Evolutionary conservation across 1,140 invertebrate species (phyloP).

Genomic region (Daktulosphaira vitifoliae): DNA sequence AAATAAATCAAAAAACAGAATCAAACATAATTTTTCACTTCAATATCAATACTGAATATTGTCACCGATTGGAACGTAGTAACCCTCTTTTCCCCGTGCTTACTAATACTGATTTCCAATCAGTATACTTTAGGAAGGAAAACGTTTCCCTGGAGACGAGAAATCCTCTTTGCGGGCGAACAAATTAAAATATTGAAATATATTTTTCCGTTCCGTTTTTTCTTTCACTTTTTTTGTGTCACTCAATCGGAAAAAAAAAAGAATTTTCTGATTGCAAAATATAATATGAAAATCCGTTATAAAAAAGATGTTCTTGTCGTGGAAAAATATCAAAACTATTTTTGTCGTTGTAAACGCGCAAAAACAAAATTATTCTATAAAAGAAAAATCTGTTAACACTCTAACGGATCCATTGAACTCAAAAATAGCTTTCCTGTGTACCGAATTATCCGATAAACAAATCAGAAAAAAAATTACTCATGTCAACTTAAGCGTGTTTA

Average conservation of each 20-base stretch:
- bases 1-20: too few species aligned
- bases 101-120: slow-evolving; percentile 13
- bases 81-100: not conserved
- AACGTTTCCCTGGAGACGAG: slow-evolving; percentile 17
- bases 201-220: slow-evolving; percentile 12
- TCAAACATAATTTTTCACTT: not conserved
- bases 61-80: not conserved
- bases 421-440: too few species aligned
- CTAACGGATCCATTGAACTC: too few species aligned
- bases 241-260: slow-evolving; percentile 2
- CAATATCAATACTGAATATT: slow-evolving; percentile 11
- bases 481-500: too few species aligned
- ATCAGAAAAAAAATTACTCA: too few species aligned
- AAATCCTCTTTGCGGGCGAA: slow-evolving; percentile 26
- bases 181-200: slow-evolving; percentile 31
- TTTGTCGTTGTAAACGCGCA: not conserved
- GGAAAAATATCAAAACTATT: not conserved
- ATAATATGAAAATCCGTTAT: slow-evolving; percentile 1
- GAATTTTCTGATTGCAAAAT: slow-evolving; percentile 6
- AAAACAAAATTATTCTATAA: not conserved
- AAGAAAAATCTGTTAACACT: not conserved
- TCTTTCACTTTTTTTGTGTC: slow-evolving; percentile 14
- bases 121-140: slow-evolving; percentile 1
- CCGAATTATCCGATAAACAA: too few species aligned
- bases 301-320: not conserved